Base-by-base conservation (phyloP, 2,888 invertebrate species). In the Fragum sueziense region DNA sequence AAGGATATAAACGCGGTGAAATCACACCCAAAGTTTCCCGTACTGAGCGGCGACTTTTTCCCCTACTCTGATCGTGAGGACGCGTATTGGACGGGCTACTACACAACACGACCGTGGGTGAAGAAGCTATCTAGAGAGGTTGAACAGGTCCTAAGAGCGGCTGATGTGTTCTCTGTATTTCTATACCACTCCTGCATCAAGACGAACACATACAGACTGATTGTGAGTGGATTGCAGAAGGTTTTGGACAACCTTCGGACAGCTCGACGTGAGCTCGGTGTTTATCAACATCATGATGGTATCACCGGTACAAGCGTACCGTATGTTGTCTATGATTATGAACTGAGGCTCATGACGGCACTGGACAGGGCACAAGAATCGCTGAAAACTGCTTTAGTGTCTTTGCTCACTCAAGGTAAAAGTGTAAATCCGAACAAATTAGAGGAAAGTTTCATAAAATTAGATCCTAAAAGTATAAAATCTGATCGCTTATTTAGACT, bases 31-130 rank as follows among this genome's bases (percentile, higher is more conserved):
- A 67, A 67, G 20, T 89, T 91, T 72, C 97, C 97, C 0, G 96
- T 96, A 0, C 93, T 99, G 4, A 96, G 96, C 87, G 99, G 99
- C 0, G 99, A 99, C 91, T 99, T 99, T 93, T 98, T 98, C 92
- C 98, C 98, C 0, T 99, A 99, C 93, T 97, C 97, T 0, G 99
- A 99, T 91, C 97, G 98, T 83, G 82, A 90, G 37, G 76, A 86
- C 71, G 97, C 98, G 0, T 99, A 98, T 92, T 99, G 99, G 99
- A 98, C 97, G 1, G 99, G 99, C 0, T 99, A 98, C 93, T 99
- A 95, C 93, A 97, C 97, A 0, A 98, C 98, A 0, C 94, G 94
- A 20, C 94, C 94, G 0, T 94, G 92, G 88, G 97, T 78, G 96
- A 97, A 92, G 94, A 96, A 88, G 41, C 90, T 65, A 94, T 98